Conservation (phyloP, 2,888 invertebrate genomes). For the Folsomia candida region DNA sequence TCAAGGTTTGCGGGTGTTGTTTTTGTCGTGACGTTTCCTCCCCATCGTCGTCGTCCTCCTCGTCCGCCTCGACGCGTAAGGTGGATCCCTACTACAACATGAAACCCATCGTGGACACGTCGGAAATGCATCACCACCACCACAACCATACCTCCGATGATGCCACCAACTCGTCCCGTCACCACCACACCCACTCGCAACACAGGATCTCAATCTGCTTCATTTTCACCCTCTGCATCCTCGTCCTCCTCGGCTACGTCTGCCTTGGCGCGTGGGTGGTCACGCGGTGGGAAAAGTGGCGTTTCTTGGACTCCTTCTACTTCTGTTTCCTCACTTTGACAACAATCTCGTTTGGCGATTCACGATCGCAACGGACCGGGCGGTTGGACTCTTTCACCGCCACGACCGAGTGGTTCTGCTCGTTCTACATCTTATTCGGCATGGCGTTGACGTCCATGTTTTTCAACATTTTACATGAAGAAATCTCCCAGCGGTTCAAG, state of each 20-base stretch:
- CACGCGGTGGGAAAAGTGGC: slow-evolving; percentile 60
- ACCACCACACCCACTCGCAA: slow-evolving; percentile 53
- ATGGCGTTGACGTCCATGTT: slow-evolving; percentile 87
- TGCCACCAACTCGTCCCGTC: slow-evolving; percentile 55
- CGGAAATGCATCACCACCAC: slow-evolving; percentile 28
- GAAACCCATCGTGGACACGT: slow-evolving; percentile 43
- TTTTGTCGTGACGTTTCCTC: slow-evolving; percentile 85
- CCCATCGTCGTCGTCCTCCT: slow-evolving; percentile 37
- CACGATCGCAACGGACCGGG: slow-evolving; percentile 46
- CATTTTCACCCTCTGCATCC: slow-evolving; percentile 81
- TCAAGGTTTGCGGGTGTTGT: slow-evolving; percentile 80
- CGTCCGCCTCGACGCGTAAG: slow-evolving; percentile 42
- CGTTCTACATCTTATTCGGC: slow-evolving; percentile 79
- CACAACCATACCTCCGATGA: slow-evolving; percentile 40
- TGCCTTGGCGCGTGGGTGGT: slow-evolving; percentile 59
- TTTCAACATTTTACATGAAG: slow-evolving; percentile 84
- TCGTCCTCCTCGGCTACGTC: slow-evolving; percentile 83
- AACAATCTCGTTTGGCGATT: slow-evolving; percentile 78
- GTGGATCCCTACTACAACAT: slow-evolving; percentile 49
- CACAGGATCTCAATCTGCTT: slow-evolving; percentile 77
- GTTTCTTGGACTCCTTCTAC: slow-evolving; percentile 58
- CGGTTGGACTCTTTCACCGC: slow-evolving; percentile 52
- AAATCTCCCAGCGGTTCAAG: slow-evolving; percentile 77
- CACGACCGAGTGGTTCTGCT: slow-evolving; percentile 82
- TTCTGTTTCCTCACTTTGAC: slow-evolving; percentile 57